Evolutionary conservation across 2,113 vertebrate species (phyloP), one percentile per base, ranked within the genome.

Genomic region (Leuciscus idus): DNA sequence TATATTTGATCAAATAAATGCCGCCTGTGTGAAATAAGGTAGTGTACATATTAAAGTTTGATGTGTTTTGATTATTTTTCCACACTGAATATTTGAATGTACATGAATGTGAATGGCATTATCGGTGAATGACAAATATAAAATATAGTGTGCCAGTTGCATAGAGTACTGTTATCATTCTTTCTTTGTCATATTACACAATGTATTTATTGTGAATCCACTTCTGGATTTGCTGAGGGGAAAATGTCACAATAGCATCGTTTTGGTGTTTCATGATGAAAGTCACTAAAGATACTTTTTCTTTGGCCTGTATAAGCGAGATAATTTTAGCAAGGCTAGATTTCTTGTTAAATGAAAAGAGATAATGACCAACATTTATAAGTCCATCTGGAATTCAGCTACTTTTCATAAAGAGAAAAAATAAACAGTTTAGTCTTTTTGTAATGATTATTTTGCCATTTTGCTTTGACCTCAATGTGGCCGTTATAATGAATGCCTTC

Each of bases 391-490:
- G 17, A 43, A 23, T 72, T 66, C 28, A 72, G 19, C 19, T 72
- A 21, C 8, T 39, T 48, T 48, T 48, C 48, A 1, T 46, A 46
- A 46, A 26, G 39, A 17, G 26, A 43, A 73, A 2, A 43, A 46
- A 33, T 59, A n/a, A 39, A 36, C 73, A 50, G 12, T 48, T 48
- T 57, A 17, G 11, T 81, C 5, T 28, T 62, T 80, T 26, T 62
- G 12, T 57, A 46, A 39, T 46, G 61, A 80, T 59, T 61, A 61
- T 43, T 80, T 43, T 59, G 21, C 36, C 23, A 61, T 15, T 80
- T 26, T 80, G 77, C 23, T 43, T 80, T 62, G 55, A 59, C 52
- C 55, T 55, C 55, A 59, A 15, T 43, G 78, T 62, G 57, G 55
- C 57, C 5, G 19, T 33, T 78, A 9, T 61, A 80, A 62, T 62